Conservation (phyloP, 2,797 vertebrate species). For the Dendrocincla fuliginosa region DNA sequence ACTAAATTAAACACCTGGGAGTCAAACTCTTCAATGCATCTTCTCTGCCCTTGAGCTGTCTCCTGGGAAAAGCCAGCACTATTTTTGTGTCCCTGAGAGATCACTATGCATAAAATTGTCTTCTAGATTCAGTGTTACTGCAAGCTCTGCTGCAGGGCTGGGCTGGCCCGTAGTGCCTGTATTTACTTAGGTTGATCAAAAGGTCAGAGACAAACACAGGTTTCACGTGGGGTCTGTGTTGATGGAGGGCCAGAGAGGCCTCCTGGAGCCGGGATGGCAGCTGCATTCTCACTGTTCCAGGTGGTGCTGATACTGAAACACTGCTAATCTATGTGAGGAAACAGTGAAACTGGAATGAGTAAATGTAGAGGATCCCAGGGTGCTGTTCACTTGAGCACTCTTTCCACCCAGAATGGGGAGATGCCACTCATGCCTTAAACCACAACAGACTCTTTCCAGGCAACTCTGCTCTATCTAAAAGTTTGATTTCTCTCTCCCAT, state of each 20-base stretch:
- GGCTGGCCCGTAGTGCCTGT: neutral
- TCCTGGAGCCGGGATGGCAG: neutral
- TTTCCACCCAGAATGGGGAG: neutral
- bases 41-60: neutral
- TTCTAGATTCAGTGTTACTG: neutral
- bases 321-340: neutral
- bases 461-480: neutral
- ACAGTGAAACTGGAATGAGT: neutral
- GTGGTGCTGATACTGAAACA: neutral
- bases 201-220: neutral
- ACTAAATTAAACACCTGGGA: neutral
- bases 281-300: neutral
- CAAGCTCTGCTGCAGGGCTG: neutral
- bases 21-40: neutral
- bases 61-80: neutral
- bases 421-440: neutral
- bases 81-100: neutral
- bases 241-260: neutral
- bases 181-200: neutral
- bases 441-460: neutral
- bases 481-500: neutral
- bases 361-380: neutral
- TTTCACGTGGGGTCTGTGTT: neutral
- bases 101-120: neutral
- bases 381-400: neutral